Percentiles rank a stretch among this genome's conserved stretches.
Evolutionary conservation across 2,113 vertebrate genomes (phyloP).

Genomic region (Eleginops maclovinus): DNA sequence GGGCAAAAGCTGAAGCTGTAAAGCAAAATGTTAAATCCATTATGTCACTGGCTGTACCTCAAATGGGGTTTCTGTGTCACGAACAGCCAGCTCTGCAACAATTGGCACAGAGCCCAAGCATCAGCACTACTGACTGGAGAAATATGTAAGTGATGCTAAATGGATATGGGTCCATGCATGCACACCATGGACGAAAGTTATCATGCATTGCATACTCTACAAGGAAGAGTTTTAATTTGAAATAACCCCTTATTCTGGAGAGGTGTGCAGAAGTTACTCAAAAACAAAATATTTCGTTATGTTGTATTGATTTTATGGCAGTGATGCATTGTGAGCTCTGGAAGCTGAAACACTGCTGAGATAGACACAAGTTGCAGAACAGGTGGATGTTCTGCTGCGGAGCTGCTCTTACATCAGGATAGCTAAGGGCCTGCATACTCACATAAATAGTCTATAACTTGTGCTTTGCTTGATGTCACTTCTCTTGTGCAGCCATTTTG

Average conservation of each 20-base stretch:
- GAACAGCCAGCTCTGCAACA: not conserved
- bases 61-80: constrained; percentile 40
- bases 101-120: not conserved
- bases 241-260: not conserved
- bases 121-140: not conserved
- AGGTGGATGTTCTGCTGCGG: constrained; percentile 6
- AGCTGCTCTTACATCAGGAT: constrained; percentile 2
- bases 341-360: not conserved
- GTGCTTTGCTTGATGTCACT: constrained; percentile 47
- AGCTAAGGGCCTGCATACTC: constrained; percentile 12
- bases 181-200: not conserved
- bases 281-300: constrained; percentile 21
- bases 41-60: constrained; percentile 22
- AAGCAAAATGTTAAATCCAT: constrained; percentile 28
- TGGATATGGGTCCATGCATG: constrained; percentile 8
- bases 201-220: constrained; percentile 1
- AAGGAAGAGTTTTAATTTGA: constrained; percentile 1
- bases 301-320: constrained; percentile 8
- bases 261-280: not conserved
- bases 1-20: constrained; percentile 23
- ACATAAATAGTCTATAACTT: constrained; percentile 34
- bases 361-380: not conserved
- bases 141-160: not conserved
- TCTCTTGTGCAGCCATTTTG: constrained; percentile 51
- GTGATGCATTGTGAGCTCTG: not conserved